phyloP scores from a whole-genome alignment of 2,888 invertebrate species.

The Zeuzera pyrina region DNA sequence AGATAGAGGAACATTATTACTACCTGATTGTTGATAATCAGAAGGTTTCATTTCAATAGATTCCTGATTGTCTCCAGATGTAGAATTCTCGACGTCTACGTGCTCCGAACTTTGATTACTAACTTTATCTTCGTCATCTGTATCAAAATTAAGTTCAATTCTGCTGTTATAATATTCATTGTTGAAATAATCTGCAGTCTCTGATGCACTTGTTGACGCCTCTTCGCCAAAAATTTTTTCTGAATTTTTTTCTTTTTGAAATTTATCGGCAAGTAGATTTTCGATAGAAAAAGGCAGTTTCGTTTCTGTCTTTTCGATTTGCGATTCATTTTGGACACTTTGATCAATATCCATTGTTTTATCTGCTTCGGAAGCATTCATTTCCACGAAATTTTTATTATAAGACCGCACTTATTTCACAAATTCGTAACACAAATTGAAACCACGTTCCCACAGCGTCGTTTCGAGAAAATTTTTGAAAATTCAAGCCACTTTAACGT shows the following conservation, averaged over 20 bases:
- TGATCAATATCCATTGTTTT: slow-evolving; percentile 36
- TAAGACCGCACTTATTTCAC: neutral
- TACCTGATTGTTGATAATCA: slow-evolving; percentile 59
- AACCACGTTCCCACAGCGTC: slow-evolving; percentile 22
- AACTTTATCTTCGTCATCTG: slow-evolving; percentile 39
- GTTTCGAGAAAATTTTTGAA: slow-evolving; percentile 23
- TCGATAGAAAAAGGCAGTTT: slow-evolving; percentile 61
- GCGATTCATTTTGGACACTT: slow-evolving; percentile 18
- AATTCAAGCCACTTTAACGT: slow-evolving; percentile 10
- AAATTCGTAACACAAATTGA: neutral
- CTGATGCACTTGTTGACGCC: slow-evolving; percentile 10
- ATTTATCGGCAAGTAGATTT: slow-evolving; percentile 51
- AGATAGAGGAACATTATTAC: no score
- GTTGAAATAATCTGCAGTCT: slow-evolving; percentile 15
- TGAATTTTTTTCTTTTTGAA: slow-evolving; percentile 21
- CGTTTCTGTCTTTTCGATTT: slow-evolving; percentile 36
- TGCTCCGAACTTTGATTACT: slow-evolving; percentile 46
- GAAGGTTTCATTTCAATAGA: slow-evolving; percentile 32
- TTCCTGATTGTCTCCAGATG: slow-evolving; percentile 42
- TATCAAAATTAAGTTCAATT: slow-evolving; percentile 26
- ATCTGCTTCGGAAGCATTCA: neutral
- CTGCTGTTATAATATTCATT: slow-evolving; percentile 19
- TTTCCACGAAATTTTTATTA: neutral
- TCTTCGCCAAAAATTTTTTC: slow-evolving; percentile 6
- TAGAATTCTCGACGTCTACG: slow-evolving; percentile 54